Evolutionary conservation across 2,797 vertebrate genomes (phyloP), one percentile per base, ranked within the genome.

Genomic region (Tarsius wallacei): DNA sequence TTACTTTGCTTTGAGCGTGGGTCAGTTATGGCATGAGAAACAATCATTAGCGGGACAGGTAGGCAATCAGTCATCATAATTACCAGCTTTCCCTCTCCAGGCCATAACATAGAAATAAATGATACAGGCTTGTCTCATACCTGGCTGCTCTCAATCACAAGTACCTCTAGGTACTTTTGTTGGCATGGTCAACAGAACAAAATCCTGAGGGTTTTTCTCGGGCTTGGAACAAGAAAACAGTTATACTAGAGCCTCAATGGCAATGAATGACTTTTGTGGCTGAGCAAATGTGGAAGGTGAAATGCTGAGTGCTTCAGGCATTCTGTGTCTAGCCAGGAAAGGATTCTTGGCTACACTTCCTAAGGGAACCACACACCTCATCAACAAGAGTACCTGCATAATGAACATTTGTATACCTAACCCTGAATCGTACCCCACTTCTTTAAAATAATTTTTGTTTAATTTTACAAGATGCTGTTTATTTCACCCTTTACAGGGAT

Each of bases 201-300:
- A 71, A 61, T 71, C 68, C 47, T 22, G 3, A 17, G 9, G 47
- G 47, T 11, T 80, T 42, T 91, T 82, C 74, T 90, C 57, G 63
- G 53, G 21, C 49, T 96, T 73, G 8, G 12, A 80, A 88, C 81
- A 96, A 96, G 28, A n/a, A 26, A 49, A 21, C 26, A 51, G 74
- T 81, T 78, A 14, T 47, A 2, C 14, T 77, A 10, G 47, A 68
- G 28, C n/a, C 24, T 31, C 21, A 31, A 22, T 31, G 63, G 13
- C 77, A 64, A n/a, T 59, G 84, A 64, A 36, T 47, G 64, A 36
- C 47, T 85, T 90, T 59, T 33, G 33, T 78, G 53, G 55, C 28
- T 33, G 24, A 70, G 10, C 28, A 85, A 83, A 78, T n/a, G 80
- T 63, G 33, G 57, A 78, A 68, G 36, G 64, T 61, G 10, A 87